Evolutionary conservation across 2,797 vertebrate genomes (phyloP).

Genomic region (Bucorvus abyssinicus): DNA sequence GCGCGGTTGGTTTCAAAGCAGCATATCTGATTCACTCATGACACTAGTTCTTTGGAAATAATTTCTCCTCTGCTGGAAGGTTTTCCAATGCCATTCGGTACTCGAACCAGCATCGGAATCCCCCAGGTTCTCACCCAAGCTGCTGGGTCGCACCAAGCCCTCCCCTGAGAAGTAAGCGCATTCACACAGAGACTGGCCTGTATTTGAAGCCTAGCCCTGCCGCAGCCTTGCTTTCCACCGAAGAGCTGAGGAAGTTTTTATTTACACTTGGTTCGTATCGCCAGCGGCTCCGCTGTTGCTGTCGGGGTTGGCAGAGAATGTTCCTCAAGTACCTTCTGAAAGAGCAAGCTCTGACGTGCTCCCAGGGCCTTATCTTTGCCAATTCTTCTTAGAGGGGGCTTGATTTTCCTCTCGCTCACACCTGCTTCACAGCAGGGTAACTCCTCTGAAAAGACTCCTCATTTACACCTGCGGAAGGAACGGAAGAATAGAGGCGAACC

Average conservation of each 20-base stretch:
- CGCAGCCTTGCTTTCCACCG: not conserved
- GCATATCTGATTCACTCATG: accelerated
- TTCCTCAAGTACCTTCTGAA: slow-evolving; percentile 35
- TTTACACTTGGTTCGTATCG: slow-evolving; percentile 3
- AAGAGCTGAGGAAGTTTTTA: not conserved
- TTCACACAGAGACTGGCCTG: not conserved
- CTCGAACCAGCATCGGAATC: not conserved
- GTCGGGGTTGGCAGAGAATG: slow-evolving; percentile 13
- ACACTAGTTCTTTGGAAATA: not conserved
- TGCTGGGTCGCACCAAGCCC: accelerated
- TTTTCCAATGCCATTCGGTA: not conserved
- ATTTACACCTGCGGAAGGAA: slow-evolving; percentile 5
- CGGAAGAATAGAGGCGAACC: slow-evolving; percentile 19
- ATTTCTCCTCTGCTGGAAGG: not conserved
- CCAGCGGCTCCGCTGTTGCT: not conserved
- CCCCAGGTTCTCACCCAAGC: not conserved
- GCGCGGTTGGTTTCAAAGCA: not conserved
- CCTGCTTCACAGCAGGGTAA: slow-evolving; percentile 60
- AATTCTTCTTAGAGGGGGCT: slow-evolving; percentile 24
- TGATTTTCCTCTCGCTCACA: slow-evolving; percentile 53
- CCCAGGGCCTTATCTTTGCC: slow-evolving; percentile 43
- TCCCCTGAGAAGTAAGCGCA: not conserved
- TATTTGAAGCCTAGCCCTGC: not conserved
- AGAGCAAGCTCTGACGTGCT: slow-evolving; percentile 9
- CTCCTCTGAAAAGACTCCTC: slow-evolving; percentile 1